Evolutionary conservation across 2,888 invertebrate species (phyloP).

Genomic region (Keiferia lycopersicella): DNA sequence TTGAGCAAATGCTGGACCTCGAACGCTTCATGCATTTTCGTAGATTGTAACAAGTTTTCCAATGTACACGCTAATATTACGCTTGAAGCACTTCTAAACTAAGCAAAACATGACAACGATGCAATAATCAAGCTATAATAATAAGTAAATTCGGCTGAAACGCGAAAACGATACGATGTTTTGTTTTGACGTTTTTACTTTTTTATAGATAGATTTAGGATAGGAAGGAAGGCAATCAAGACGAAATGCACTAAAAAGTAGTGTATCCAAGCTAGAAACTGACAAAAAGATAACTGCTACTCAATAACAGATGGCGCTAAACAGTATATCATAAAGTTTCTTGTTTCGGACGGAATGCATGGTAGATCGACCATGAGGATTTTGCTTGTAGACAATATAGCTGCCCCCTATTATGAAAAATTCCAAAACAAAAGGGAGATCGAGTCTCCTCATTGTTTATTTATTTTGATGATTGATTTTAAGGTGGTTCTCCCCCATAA

Average conservation of each 20-base stretch:
- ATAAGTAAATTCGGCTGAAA: background rate
- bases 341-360: background rate
- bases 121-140: background rate
- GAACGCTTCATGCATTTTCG: constrained; percentile 92
- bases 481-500: too few species aligned
- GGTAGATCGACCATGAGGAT: background rate
- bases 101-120: background rate
- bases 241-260: too few species aligned
- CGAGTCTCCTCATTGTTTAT: too few species aligned
- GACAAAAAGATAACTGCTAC: too few species aligned
- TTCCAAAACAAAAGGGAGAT: too few species aligned
- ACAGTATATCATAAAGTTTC: too few species aligned
- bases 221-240: too few species aligned
- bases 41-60: background rate
- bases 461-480: too few species aligned
- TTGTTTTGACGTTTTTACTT: constrained; percentile 5
- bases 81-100: background rate
- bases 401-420: too few species aligned
- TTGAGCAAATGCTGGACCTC: constrained; percentile 90
- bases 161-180: background rate
- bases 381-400: too few species aligned
- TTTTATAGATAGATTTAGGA: background rate
- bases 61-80: background rate
- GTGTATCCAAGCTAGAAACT: too few species aligned
- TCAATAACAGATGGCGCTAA: background rate